Evolutionary conservation across 1,140 invertebrate species (phyloP).

Genomic region (Cherax quadricarinatus): DNA sequence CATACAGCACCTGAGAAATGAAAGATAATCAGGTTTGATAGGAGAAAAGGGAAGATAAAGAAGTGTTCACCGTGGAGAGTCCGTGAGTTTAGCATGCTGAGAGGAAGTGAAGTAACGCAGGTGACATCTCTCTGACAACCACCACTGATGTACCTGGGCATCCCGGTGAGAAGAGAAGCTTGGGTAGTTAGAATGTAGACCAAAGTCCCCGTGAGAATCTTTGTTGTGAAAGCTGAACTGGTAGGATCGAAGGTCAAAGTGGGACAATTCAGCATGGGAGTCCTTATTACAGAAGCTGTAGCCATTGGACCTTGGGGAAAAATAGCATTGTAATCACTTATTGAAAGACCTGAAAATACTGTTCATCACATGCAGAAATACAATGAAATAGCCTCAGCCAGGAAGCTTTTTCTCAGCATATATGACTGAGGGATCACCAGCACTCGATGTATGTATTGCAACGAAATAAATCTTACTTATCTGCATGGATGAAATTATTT

Average conservation of each 20-base stretch:
- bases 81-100: too few species aligned
- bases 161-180: slow-evolving; percentile 60
- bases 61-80: too few species aligned
- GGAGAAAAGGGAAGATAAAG: too few species aligned
- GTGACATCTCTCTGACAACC: neutral
- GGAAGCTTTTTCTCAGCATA: too few species aligned
- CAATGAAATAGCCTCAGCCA: neutral
- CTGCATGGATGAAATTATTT: too few species aligned
- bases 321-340: neutral
- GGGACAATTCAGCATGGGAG: slow-evolving; percentile 56
- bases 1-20: too few species aligned
- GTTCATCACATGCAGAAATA: neutral
- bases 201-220: slow-evolving; percentile 40
- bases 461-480: too few species aligned
- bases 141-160: slow-evolving; percentile 31
- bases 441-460: too few species aligned
- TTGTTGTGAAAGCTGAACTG: slow-evolving; percentile 51
- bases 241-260: slow-evolving; percentile 47
- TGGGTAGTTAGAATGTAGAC: slow-evolving; percentile 43
- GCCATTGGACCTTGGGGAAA: slow-evolving; percentile 45
- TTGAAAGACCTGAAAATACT: neutral
- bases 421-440: too few species aligned
- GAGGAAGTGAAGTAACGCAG: too few species aligned
- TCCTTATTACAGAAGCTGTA: slow-evolving; percentile 48
- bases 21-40: too few species aligned